Percentiles rank a stretch among this genome's conserved stretches.
phyloP scores from a whole-genome alignment of 2,888 invertebrate species.

The Drosophila anomalata region DNA sequence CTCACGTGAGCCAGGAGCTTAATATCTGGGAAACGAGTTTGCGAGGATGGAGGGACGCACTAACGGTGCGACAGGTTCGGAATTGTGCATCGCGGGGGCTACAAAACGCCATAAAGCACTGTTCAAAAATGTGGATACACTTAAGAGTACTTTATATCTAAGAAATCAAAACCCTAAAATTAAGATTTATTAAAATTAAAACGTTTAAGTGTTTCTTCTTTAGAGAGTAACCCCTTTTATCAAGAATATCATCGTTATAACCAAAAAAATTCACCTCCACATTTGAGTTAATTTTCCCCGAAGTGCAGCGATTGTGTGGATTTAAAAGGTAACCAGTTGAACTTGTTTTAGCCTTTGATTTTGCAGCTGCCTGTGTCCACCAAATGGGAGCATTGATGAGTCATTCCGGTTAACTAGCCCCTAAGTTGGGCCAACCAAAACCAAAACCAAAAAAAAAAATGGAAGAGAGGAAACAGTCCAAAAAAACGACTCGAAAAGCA shows the following conservation, averaged over 20 bases:
- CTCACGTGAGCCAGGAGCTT: conserved; percentile 37
- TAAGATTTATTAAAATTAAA: background rate
- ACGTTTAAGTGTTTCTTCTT: background rate
- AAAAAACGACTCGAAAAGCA: conserved; percentile 48
- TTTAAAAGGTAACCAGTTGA: conserved; percentile 72
- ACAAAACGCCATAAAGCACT: conserved; percentile 29
- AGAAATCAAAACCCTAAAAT: background rate
- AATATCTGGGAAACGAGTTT: conserved; percentile 32
- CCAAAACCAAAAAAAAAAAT: background rate
- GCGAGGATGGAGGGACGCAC: conserved; percentile 39
- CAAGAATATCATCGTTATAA: background rate
- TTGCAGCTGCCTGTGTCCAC: conserved; percentile 74
- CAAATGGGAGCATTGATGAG: conserved; percentile 56
- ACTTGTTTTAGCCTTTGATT: conserved; percentile 62
- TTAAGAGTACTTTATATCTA: background rate
- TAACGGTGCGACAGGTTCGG: conserved; percentile 72
- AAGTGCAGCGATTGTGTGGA: conserved; percentile 63
- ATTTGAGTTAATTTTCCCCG: conserved; percentile 5
- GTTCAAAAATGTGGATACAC: conserved; percentile 4
- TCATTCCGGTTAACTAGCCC: conserved; percentile 55
- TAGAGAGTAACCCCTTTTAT: background rate
- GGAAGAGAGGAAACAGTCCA: conserved; percentile 49
- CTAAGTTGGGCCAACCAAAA: conserved; percentile 18
- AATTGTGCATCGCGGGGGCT: conserved; percentile 37
- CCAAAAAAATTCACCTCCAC: background rate